These are phyloP conservation scores for Ophion costatus DNA, from an alignment of 2,888 invertebrate species.

Conservation along the genomic window DNA sequence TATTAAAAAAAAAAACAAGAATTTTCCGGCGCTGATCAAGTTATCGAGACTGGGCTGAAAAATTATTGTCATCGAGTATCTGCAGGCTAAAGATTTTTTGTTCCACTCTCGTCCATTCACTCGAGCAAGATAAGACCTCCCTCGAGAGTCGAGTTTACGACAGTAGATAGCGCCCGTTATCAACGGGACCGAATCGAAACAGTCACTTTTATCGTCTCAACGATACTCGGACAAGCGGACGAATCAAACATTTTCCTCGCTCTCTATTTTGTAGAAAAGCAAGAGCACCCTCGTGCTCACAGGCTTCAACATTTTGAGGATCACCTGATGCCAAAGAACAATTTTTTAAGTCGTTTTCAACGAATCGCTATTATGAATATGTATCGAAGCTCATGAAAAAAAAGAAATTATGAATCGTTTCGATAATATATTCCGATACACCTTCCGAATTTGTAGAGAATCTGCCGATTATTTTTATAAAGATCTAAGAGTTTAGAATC, in stretches of 20 bases:
- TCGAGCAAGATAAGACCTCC: slow-evolving; percentile 45
- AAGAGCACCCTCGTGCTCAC: not conserved
- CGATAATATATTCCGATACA: too few species aligned
- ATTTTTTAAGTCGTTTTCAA: too few species aligned
- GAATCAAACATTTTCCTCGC: slow-evolving; percentile 19
- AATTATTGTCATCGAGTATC: not conserved
- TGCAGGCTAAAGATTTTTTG: not conserved
- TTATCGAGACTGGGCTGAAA: not conserved
- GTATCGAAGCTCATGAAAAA: too few species aligned
- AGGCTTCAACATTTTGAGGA: not conserved
- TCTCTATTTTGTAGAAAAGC: not conserved
- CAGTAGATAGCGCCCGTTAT: slow-evolving; percentile 50
- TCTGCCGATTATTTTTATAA: too few species aligned
- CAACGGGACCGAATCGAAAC: slow-evolving; percentile 46
- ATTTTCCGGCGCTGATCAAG: not conserved
- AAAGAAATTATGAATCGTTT: too few species aligned
- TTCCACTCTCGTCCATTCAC: slow-evolving; percentile 53
- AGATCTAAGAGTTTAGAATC: too few species aligned
- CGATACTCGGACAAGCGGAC: slow-evolving; percentile 26
- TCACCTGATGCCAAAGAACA: too few species aligned
- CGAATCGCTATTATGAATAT: too few species aligned
- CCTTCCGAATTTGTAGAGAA: too few species aligned
- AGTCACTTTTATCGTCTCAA: slow-evolving; percentile 48
- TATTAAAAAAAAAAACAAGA: not conserved
- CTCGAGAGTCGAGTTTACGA: slow-evolving; percentile 50